Conservation (phyloP, 2,888 invertebrate species). For the Tiliacea citrago region DNA sequence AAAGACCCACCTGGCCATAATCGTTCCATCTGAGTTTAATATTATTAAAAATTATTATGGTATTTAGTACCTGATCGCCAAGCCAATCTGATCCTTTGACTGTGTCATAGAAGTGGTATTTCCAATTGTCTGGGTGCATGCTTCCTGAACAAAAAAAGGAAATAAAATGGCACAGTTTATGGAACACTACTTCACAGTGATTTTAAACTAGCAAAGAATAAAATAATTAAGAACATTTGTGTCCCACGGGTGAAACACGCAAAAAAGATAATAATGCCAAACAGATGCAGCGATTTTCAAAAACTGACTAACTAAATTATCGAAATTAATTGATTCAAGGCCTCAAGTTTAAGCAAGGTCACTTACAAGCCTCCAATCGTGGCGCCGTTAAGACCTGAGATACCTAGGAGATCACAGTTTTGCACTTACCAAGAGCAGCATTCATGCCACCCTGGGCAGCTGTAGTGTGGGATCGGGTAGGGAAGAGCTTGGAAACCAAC, state of each 20-base stretch:
- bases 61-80: slow-evolving; percentile 95
- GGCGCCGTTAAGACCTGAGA: not conserved
- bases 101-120: slow-evolving; percentile 99
- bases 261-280: not conserved
- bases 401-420: not conserved
- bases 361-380: not conserved
- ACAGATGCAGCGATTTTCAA: not conserved
- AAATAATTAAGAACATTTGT: not conserved
- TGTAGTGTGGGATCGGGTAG: slow-evolving; percentile 99
- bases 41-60: not conserved
- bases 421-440: slow-evolving; percentile 94
- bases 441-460: slow-evolving; percentile 99
- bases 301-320: not conserved
- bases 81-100: slow-evolving; percentile 99
- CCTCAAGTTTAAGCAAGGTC: not conserved
- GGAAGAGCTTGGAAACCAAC: slow-evolving; percentile 98
- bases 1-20: not conserved
- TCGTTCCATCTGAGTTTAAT: not conserved
- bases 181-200: not conserved
- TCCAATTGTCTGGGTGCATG: slow-evolving; percentile 99
- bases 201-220: not conserved
- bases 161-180: not conserved
- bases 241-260: not conserved
- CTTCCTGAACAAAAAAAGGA: slow-evolving; percentile 84
- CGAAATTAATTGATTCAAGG: not conserved